Evolutionary conservation across 2,113 vertebrate genomes (phyloP), one percentile per base, ranked within the genome.

Genomic region (Ornithorhynchus anatinus): DNA sequence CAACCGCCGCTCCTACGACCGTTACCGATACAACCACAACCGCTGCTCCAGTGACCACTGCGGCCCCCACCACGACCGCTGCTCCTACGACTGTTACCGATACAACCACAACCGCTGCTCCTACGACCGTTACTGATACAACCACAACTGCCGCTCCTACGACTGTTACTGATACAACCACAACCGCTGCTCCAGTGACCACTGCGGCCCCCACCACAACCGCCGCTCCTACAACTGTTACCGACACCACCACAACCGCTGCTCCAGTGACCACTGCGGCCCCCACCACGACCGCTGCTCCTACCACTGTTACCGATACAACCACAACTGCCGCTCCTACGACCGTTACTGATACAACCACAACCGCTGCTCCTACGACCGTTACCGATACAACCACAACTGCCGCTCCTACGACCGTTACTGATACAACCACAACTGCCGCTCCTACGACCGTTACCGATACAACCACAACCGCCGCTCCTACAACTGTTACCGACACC

Each of bases 181-280:
- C 19, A 43, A 40, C 2, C 22, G 5, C 5, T 19, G 5, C 17
- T 17, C 27, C 5, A 7, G 63, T 9, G 6, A 27, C 9, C 27
- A 19, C 29, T 8, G n/a, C 13, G 27, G 22, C 35, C n/a, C 9
- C 15, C 13, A 5, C 25, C 5, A 9, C 63, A 13, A n/a, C 10
- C 9, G 10, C 6, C 12, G 4, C 12, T 40, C 2, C 2, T 1
- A 12, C 7, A 6, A 36, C 16, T 15, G 10, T 15, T 10, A 20
- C 9, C 31, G 20, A n/a, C 23, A 5, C 9, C 22, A 17, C 9
- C 13, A 52, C 6, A n/a, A 7, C 5, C 3, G 29, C 14, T 19
- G 43, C 13, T 15, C 48, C 11, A 5, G 48, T 6, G 33, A 20
- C 10, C 27, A 29, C 32, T 29, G 15, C 7, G 35, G 6, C 10